Evolutionary conservation across 2,113 vertebrate species (phyloP).

Genomic region (Petroica traversi): DNA sequence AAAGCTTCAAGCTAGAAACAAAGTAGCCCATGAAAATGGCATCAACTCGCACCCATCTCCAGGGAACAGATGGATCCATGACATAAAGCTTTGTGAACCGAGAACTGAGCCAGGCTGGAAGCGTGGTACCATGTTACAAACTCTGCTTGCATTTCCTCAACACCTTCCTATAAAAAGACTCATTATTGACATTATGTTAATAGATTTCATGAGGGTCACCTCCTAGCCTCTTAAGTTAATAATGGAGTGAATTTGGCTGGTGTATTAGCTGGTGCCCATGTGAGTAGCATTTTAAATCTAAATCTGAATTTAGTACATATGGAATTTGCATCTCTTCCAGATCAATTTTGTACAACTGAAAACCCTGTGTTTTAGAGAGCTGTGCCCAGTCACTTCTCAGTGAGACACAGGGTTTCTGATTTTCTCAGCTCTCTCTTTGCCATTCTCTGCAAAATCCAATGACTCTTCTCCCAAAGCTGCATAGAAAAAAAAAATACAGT

Average conservation of each 20-base stretch:
- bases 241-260: constrained; percentile 40
- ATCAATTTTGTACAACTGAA: background rate
- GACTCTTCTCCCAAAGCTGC: background rate
- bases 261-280: background rate
- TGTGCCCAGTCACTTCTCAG: constrained; percentile 4
- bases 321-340: constrained; percentile 16
- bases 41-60: background rate
- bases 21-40: constrained; percentile 22
- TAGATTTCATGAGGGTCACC: constrained; percentile 38
- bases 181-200: constrained; percentile 61
- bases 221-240: constrained; percentile 34
- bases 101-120: constrained; percentile 21
- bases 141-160: constrained; percentile 14
- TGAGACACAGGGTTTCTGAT: background rate
- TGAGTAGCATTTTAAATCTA: constrained; percentile 29
- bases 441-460: background rate
- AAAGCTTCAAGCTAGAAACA: constrained; percentile 20
- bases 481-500: background rate
- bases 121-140: background rate
- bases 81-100: background rate
- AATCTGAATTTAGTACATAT: constrained; percentile 8
- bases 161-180: constrained; percentile 33
- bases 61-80: constrained; percentile 56
- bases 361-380: background rate
- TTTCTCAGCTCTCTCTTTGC: constrained; percentile 13